phyloP scores from a whole-genome alignment of 2,113 vertebrate species.

The Lophotis ruficrista region DNA sequence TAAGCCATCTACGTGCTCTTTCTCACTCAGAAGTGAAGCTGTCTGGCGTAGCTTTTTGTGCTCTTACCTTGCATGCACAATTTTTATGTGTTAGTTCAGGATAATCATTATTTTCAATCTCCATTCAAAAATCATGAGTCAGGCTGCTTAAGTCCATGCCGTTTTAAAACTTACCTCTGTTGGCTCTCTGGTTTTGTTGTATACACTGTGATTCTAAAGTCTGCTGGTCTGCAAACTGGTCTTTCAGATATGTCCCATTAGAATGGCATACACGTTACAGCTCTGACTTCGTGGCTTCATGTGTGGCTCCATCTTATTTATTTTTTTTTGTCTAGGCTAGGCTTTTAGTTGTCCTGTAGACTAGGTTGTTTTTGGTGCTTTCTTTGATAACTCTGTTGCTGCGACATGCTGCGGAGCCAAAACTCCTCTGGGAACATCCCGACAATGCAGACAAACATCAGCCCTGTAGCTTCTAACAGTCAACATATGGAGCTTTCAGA shows the following conservation, averaged over 20 bases:
- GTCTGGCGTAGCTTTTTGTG: background rate
- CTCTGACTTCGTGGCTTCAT: background rate
- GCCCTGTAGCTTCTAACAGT: background rate
- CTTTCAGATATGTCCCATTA: background rate
- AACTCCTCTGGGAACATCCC: slow-evolving; percentile 9
- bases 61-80: background rate
- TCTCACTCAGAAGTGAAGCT: background rate
- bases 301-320: slow-evolving; percentile 24
- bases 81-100: slow-evolving; percentile 15
- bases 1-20: background rate
- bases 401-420: background rate
- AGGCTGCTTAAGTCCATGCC: background rate
- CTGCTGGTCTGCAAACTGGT: background rate
- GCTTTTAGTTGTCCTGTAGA: background rate
- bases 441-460: slow-evolving; percentile 22
- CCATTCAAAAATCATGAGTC: background rate
- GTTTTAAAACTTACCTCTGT: background rate
- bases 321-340: background rate
- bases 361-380: slow-evolving; percentile 44
- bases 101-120: slow-evolving; percentile 33
- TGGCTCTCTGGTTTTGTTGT: background rate
- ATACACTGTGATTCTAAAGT: slow-evolving; percentile 16
- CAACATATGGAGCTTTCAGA: slow-evolving; percentile 14
- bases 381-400: slow-evolving; percentile 53
- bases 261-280: background rate